phyloP scores from a whole-genome alignment of 2,888 invertebrate genomes.

The Phalera bucephala region DNA sequence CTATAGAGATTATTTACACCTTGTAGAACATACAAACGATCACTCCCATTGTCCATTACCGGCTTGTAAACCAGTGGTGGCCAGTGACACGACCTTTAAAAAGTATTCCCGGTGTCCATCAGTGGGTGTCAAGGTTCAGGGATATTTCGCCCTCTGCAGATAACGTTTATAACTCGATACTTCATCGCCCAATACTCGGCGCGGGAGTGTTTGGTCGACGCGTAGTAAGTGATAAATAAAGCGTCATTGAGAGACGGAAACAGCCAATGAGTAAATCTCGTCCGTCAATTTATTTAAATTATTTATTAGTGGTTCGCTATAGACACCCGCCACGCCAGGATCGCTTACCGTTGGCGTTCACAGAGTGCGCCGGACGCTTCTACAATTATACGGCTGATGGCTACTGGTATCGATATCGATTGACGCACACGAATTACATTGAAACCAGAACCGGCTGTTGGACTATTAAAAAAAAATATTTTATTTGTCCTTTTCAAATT shows the following conservation, averaged over 20 bases:
- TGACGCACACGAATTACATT: too few species aligned
- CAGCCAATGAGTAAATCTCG: constrained; percentile 83
- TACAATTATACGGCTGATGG: constrained; percentile 29
- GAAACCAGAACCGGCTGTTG: too few species aligned
- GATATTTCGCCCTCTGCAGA: too few species aligned
- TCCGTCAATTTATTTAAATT: constrained; percentile 84
- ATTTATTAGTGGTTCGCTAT: constrained; percentile 82
- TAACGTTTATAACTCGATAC: constrained; percentile 10
- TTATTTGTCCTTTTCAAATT: too few species aligned
- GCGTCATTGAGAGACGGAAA: constrained; percentile 82
- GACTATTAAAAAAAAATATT: too few species aligned
- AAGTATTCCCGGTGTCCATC: too few species aligned
- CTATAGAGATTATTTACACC: too few species aligned
- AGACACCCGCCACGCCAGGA: constrained; percentile 79
- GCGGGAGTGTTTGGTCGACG: constrained; percentile 59
- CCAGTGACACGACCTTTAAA: too few species aligned
- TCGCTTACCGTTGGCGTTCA: constrained; percentile 73
- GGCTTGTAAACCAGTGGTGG: too few species aligned
- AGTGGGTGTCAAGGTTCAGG: too few species aligned
- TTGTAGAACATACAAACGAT: too few species aligned
- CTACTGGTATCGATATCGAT: constrained; percentile 44
- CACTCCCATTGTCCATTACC: too few species aligned
- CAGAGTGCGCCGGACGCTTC: constrained; percentile 66
- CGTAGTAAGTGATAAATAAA: constrained; percentile 82
- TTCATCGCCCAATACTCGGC: constrained; percentile 38